These are phyloP conservation scores for Dolichallabes microphthalmus DNA, from an alignment of 2,113 vertebrate species.

Conservation along the genomic window DNA sequence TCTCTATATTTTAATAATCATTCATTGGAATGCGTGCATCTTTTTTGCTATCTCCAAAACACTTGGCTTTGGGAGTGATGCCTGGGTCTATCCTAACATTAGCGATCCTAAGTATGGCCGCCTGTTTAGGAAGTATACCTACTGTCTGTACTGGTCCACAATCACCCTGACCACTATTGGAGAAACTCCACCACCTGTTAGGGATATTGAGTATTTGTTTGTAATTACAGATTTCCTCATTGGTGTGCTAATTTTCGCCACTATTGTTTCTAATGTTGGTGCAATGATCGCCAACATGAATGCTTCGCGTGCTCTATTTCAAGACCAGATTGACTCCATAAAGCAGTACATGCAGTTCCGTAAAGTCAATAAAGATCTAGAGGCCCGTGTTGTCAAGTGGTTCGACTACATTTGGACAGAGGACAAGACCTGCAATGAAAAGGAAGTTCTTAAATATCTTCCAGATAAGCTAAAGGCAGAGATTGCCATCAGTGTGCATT, in stretches of 20 bases:
- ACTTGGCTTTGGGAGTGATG: slow-evolving; percentile 81
- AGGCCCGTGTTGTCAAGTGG: slow-evolving; percentile 83
- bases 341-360: slow-evolving; percentile 88
- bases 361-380: slow-evolving; percentile 84
- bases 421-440: slow-evolving; percentile 83
- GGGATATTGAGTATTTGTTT: slow-evolving; percentile 81
- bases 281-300: slow-evolving; percentile 91
- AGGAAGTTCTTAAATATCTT: slow-evolving; percentile 82
- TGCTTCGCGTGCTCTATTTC: slow-evolving; percentile 81
- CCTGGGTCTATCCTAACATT: slow-evolving; percentile 85
- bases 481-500: slow-evolving; percentile 85
- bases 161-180: slow-evolving; percentile 85
- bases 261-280: slow-evolving; percentile 84
- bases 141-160: slow-evolving; percentile 82
- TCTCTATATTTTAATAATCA: slow-evolving; percentile 83
- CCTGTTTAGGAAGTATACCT: slow-evolving; percentile 66
- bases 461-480: slow-evolving; percentile 85
- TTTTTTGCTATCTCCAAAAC: slow-evolving; percentile 84
- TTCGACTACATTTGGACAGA: slow-evolving; percentile 88
- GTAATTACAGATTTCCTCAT: slow-evolving; percentile 85
- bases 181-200: slow-evolving; percentile 81
- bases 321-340: slow-evolving; percentile 83
- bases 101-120: slow-evolving; percentile 76
- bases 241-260: slow-evolving; percentile 83
- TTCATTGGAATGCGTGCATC: slow-evolving; percentile 86